Evolutionary conservation across 2,797 vertebrate genomes (phyloP).

Genomic region (Alectoris magna): DNA sequence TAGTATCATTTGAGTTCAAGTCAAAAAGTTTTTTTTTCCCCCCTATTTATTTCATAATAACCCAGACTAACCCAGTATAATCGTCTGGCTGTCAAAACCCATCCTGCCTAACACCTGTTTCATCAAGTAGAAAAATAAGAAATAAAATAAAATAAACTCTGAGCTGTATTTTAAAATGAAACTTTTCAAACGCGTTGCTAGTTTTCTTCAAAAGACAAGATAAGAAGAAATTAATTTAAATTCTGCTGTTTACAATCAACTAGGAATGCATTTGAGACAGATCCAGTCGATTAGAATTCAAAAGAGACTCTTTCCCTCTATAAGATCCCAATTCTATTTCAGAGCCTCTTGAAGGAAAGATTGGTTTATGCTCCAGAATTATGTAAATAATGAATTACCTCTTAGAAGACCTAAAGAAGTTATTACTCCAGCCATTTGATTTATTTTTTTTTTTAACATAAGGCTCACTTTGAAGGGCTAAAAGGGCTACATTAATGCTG

Average conservation of each 20-base stretch:
- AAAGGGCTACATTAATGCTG: conserved; percentile 81
- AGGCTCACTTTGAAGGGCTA: conserved; percentile 81
- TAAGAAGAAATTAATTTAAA: conserved; percentile 76
- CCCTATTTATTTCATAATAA: conserved; percentile 74
- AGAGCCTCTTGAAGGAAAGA: conserved; percentile 70
- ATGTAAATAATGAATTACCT: conserved; percentile 78
- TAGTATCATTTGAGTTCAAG: conserved; percentile 84
- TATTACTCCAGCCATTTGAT: conserved; percentile 74
- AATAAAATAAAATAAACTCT: conserved; percentile 30
- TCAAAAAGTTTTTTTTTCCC: conserved; percentile 74
- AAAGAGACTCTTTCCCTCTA: conserved; percentile 48
- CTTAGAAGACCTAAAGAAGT: conserved; percentile 78
- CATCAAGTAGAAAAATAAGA: conserved; percentile 1
- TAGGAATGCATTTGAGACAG: conserved; percentile 65
- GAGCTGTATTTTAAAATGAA: conserved; percentile 55
- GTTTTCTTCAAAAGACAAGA: conserved; percentile 72
- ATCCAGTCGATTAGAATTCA: conserved; percentile 75
- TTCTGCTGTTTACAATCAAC: conserved; percentile 75
- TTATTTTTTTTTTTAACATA: conserved; percentile 58
- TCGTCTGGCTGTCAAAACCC: conserved; percentile 45
- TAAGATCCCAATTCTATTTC: conserved; percentile 68
- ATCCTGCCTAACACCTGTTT: conserved; percentile 5
- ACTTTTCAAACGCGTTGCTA: conserved; percentile 43
- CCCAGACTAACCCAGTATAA: conserved; percentile 48
- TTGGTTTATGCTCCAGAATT: conserved; percentile 74